Evolutionary conservation across 2,888 invertebrate species (phyloP).

Genomic region (Mamestra brassicae): DNA sequence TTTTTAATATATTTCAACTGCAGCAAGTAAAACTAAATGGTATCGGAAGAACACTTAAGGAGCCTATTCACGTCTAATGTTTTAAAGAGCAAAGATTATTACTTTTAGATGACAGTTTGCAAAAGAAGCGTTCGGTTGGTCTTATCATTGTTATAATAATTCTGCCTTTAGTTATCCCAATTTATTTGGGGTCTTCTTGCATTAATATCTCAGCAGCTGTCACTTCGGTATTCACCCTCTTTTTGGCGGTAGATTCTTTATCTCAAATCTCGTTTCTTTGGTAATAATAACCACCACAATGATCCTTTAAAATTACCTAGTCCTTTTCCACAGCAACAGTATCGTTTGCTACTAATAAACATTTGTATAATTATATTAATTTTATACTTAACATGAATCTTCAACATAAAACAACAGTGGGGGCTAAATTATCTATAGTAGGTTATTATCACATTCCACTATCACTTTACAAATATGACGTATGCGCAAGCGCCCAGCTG

Average conservation of each 20-base stretch:
- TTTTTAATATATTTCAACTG: conserved; percentile 28
- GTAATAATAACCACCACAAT: no score
- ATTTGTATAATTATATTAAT: not conserved
- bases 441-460: not conserved
- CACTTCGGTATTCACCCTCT: not conserved
- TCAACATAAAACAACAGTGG: not conserved
- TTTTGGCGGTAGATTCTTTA: not conserved
- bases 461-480: not conserved
- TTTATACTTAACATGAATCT: not conserved
- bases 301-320: no score
- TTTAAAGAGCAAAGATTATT: not conserved
- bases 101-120: not conserved
- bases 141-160: not conserved
- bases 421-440: not conserved
- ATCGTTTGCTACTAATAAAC: not conserved
- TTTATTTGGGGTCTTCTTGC: not conserved
- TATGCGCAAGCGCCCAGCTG: not conserved
- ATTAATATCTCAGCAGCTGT: not conserved
- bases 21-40: conserved; percentile 15
- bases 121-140: no score
- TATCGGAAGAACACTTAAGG: not conserved
- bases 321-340: no score
- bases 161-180: not conserved
- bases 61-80: not conserved
- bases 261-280: not conserved